Conservation (phyloP, 2,888 invertebrate genomes). For the Phania funesta region DNA sequence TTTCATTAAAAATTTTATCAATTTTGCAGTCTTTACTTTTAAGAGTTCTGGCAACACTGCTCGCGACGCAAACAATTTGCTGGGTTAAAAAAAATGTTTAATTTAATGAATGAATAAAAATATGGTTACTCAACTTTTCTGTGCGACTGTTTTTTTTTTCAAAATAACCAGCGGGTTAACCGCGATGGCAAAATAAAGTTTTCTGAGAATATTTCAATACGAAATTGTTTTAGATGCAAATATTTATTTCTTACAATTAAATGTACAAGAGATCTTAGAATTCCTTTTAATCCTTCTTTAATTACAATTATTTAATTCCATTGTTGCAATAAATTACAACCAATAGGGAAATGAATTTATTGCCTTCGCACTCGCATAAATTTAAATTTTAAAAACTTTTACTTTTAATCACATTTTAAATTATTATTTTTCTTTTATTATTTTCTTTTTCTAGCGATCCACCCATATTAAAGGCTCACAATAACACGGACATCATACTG, state of each 20-base stretch:
- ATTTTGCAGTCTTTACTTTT: too few relatives aligned
- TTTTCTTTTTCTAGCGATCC: constrained; percentile 86
- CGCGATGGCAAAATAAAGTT: too few relatives aligned
- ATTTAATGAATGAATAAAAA: too few relatives aligned
- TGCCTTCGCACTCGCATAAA: background rate
- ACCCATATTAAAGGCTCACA: constrained; percentile 87
- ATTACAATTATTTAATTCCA: constrained; percentile 36
- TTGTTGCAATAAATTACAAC: constrained; percentile 30
- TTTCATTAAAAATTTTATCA: too few relatives aligned
- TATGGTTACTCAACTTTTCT: too few relatives aligned
- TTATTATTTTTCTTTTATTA: constrained; percentile 29
- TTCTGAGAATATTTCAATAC: too few relatives aligned
- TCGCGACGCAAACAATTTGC: too few relatives aligned
- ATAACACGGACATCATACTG: constrained; percentile 90
- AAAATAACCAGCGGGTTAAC: too few relatives aligned
- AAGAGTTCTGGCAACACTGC: too few relatives aligned
- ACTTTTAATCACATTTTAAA: constrained; percentile 4
- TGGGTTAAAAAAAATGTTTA: too few relatives aligned
- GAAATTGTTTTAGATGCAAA: too few relatives aligned
- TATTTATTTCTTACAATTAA: background rate
- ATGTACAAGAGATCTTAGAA: background rate
- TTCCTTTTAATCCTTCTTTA: background rate
- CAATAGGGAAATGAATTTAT: constrained; percentile 22
- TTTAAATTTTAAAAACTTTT: background rate
- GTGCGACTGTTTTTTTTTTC: too few relatives aligned